These are phyloP conservation scores for Crioceris asparagi DNA, from an alignment of 2,888 invertebrate species.

Conservation along the genomic window DNA sequence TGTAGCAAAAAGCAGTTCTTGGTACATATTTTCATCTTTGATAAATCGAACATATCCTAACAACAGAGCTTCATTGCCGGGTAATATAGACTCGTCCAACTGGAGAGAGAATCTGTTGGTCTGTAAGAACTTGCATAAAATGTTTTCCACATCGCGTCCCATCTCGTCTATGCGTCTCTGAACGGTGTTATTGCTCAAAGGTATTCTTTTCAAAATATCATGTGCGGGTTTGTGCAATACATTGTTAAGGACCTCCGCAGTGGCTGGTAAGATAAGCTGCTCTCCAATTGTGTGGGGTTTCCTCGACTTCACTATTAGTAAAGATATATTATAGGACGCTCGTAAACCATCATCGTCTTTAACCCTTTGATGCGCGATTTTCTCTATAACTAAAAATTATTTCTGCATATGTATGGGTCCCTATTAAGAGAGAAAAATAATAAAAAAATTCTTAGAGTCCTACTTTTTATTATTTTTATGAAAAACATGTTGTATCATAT, in stretches of 20 bases:
- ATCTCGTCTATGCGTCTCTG: conserved; percentile 18
- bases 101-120: conserved; percentile 29
- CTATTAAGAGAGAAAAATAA: too few species aligned
- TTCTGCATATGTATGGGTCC: too few species aligned
- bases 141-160: conserved; percentile 28
- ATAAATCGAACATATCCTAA: conserved; percentile 33
- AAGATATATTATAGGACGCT: conserved; percentile 5
- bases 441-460: too few species aligned
- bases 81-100: conserved; percentile 32
- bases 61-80: conserved; percentile 27
- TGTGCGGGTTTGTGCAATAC: neutral
- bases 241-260: conserved; percentile 2
- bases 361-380: too few species aligned
- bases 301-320: conserved; percentile 3
- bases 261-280: neutral
- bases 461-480: too few species aligned
- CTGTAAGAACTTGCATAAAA: conserved; percentile 26
- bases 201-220: conserved; percentile 12
- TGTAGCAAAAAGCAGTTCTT: conserved; percentile 29
- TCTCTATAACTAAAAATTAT: too few species aligned
- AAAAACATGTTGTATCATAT: too few species aligned
- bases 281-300: conserved; percentile 3
- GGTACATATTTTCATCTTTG: conserved; percentile 35
- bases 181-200: conserved; percentile 18
- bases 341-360: conserved; percentile 5